phyloP scores from a whole-genome alignment of 2,113 vertebrate genomes.

The Xenus cinereus region DNA sequence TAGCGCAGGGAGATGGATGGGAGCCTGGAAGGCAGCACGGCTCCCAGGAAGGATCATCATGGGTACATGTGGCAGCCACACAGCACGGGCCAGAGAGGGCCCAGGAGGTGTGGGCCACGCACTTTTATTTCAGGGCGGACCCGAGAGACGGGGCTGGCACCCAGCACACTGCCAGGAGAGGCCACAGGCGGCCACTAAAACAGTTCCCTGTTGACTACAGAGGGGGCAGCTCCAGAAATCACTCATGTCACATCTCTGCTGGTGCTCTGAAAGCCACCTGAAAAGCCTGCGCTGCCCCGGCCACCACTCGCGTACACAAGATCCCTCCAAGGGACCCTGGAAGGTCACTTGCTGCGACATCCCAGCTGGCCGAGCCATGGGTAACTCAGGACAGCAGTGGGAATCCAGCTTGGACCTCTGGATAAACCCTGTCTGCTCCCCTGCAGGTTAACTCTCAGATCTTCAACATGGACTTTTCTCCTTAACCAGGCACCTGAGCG shows the following conservation, averaged over 20 bases:
- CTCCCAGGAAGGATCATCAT: fast-evolving
- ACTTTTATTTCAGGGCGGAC: neutral
- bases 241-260: neutral
- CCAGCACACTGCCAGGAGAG: neutral
- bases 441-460: neutral
- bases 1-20: neutral
- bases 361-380: no score
- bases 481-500: neutral
- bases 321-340: neutral
- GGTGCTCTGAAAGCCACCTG: neutral
- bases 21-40: neutral
- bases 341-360: no score
- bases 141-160: neutral
- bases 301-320: fast-evolving
- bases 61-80: neutral
- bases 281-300: neutral
- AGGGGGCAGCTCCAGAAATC: neutral
- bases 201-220: neutral
- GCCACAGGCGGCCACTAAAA: neutral
- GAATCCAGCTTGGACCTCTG: neutral
- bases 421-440: neutral
- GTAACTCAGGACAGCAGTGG: neutral
- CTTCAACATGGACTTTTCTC: neutral
- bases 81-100: neutral
- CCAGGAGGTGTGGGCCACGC: neutral